These are phyloP conservation scores for Periophthalmus modestus DNA, from an alignment of 2,113 vertebrate genomes.

Conservation along the genomic window DNA sequence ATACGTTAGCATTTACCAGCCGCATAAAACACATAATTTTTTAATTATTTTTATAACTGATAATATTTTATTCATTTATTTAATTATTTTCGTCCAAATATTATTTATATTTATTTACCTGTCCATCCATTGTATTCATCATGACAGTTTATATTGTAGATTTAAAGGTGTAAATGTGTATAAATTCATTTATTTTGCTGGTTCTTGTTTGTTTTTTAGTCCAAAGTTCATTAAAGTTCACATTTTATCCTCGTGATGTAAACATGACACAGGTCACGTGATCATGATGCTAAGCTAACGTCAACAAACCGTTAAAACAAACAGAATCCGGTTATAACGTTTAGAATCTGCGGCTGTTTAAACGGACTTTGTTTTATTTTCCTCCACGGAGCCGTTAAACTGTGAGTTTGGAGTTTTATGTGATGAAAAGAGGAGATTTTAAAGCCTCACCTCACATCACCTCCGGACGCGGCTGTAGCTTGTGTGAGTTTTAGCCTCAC, in stretches of 20 bases:
- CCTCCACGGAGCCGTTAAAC: background rate
- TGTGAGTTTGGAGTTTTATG: background rate
- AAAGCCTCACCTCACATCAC: background rate
- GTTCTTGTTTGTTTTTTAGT: no score
- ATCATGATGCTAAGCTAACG: background rate
- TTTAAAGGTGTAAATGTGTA: no score
- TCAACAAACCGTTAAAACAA: background rate
- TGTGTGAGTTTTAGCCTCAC: background rate
- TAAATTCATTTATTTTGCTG: no score
- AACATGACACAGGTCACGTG: background rate
- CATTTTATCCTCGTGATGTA: no score
- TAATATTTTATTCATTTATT: no score
- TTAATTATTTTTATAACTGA: no score
- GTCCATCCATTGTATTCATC: no score
- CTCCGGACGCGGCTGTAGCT: background rate
- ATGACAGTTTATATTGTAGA: no score
- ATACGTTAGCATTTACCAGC: background rate
- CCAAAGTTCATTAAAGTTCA: no score
- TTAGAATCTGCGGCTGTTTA: background rate
- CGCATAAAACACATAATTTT: background rate
- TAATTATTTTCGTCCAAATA: no score
- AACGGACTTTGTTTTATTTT: background rate
- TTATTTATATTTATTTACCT: no score
- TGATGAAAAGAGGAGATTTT: background rate
- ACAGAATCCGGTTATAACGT: background rate